These are phyloP conservation scores for Apis mellifera DNA, from an alignment of 1,140 invertebrate genomes.

Conservation along the genomic window DNA sequence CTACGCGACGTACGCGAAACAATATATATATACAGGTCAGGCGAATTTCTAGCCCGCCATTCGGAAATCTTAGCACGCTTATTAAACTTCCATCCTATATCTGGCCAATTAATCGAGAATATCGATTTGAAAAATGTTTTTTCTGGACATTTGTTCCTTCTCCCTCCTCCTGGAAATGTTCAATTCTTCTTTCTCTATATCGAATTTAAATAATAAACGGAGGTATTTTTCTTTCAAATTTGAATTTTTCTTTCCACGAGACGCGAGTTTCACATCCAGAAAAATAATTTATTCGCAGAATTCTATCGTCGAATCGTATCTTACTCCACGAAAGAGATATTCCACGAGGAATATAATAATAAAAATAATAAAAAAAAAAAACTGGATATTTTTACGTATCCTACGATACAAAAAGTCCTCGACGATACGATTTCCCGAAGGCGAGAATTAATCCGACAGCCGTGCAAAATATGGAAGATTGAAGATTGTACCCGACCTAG, in stretches of 20 bases:
- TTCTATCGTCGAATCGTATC: too few species aligned
- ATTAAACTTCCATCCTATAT: background rate
- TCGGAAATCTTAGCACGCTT: background rate
- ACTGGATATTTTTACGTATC: background rate
- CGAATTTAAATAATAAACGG: too few species aligned
- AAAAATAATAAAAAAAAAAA: background rate
- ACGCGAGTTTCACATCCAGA: too few species aligned
- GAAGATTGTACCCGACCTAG: conserved; percentile 2
- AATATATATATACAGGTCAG: conserved; percentile 20
- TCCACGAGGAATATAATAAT: too few species aligned
- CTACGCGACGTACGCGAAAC: background rate
- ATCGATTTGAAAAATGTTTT: background rate
- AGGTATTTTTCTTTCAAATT: too few species aligned
- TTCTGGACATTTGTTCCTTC: too few species aligned
- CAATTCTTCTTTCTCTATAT: background rate
- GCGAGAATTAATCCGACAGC: background rate
- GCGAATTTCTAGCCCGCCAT: background rate
- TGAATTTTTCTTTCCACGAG: too few species aligned
- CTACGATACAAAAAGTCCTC: background rate
- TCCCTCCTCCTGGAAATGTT: rapidly evolving
- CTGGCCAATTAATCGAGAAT: background rate
- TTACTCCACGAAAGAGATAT: too few species aligned
- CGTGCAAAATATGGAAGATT: background rate
- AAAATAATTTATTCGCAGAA: too few species aligned
- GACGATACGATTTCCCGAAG: background rate